Evolutionary conservation across 2,888 invertebrate genomes (phyloP).

Genomic region (Thymelicus sylvestris): DNA sequence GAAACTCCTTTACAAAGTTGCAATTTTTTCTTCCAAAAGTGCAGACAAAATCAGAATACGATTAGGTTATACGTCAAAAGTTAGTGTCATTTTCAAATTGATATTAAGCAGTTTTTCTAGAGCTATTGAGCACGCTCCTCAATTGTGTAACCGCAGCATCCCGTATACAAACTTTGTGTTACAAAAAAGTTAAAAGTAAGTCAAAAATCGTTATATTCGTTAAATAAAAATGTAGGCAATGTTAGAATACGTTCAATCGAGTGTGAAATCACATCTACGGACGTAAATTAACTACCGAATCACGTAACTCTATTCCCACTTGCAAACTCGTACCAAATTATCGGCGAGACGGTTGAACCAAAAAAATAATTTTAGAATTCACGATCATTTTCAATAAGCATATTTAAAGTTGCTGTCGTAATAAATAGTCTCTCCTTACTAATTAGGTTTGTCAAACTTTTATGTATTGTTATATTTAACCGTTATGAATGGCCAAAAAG

Average conservation of each 20-base stretch:
- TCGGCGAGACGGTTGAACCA: slow-evolving; percentile 12
- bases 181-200: slow-evolving; percentile 33
- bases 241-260: slow-evolving; percentile 48
- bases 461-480: too few species aligned
- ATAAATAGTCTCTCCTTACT: neutral
- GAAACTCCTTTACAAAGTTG: slow-evolving; percentile 14
- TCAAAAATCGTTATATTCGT: slow-evolving; percentile 27
- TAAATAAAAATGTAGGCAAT: slow-evolving; percentile 34
- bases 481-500: too few species aligned
- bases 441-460: neutral
- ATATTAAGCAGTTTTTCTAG: slow-evolving; percentile 31
- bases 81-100: slow-evolving; percentile 32
- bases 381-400: slow-evolving; percentile 6
- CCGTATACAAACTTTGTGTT: slow-evolving; percentile 34
- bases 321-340: slow-evolving; percentile 19
- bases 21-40: slow-evolving; percentile 15
- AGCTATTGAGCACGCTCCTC: slow-evolving; percentile 29
- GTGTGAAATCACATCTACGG: slow-evolving; percentile 71
- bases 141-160: slow-evolving; percentile 35
- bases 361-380: slow-evolving; percentile 27
- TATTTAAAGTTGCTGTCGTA: neutral
- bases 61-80: slow-evolving; percentile 29
- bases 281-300: slow-evolving; percentile 57
- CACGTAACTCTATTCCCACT: slow-evolving; percentile 51
- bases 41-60: slow-evolving; percentile 19